Conservation (phyloP, 2,797 vertebrate genomes). For the Uromys caudimaculatus region DNA sequence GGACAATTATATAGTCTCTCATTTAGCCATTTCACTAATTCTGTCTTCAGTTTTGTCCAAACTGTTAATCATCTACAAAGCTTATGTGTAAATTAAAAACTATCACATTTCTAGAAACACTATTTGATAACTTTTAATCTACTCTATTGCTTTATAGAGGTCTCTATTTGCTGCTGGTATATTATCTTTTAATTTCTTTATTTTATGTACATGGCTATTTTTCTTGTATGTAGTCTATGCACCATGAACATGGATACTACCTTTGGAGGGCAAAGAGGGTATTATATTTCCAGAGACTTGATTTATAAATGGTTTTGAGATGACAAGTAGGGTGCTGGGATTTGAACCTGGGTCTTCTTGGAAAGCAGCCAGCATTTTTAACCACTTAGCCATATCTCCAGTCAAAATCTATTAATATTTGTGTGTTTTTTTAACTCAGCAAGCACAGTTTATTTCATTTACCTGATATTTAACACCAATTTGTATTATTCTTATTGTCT, state of each 20-base stretch:
- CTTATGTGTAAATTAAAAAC: neutral
- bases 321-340: neutral
- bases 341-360: neutral
- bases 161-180: neutral
- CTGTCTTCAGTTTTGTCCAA: neutral
- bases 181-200: neutral
- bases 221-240: neutral
- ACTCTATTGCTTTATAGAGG: neutral
- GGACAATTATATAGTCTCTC: neutral
- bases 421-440: neutral
- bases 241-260: neutral
- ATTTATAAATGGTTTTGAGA: neutral
- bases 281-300: neutral
- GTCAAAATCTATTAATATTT: neutral
- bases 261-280: neutral
- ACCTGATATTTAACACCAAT: constrained; percentile 47
- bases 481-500: neutral
- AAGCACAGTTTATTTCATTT: neutral
- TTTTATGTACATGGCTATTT: neutral
- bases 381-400: neutral
- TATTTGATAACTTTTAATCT: neutral
- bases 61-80: neutral
- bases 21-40: neutral
- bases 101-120: neutral
- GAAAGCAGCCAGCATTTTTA: neutral